phyloP scores from a whole-genome alignment of 2,888 invertebrate species.

The Philereme vetulata region DNA sequence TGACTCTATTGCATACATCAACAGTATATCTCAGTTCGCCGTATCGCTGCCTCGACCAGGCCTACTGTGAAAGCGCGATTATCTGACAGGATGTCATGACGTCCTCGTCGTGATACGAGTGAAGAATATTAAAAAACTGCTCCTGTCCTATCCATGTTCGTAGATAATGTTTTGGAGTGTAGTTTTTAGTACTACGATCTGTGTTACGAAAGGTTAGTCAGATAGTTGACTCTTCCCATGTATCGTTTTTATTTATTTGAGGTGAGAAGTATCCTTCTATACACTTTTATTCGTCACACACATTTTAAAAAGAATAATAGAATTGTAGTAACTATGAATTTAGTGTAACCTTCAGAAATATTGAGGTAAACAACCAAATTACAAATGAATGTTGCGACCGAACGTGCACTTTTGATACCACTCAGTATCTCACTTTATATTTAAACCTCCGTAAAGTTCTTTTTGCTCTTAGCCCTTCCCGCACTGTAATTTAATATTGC shows the following conservation, averaged over 20 bases:
- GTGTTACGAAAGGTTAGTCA: too few species aligned
- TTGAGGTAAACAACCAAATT: too few species aligned
- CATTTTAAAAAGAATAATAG: too few species aligned
- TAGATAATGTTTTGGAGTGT: too few species aligned
- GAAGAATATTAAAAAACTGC: conserved; percentile 56
- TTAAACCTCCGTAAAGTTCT: conserved; percentile 27
- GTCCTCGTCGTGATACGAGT: conserved; percentile 61
- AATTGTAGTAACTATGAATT: too few species aligned
- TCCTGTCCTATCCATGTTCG: conserved; percentile 2
- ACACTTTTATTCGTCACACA: too few species aligned
- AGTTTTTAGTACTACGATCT: too few species aligned
- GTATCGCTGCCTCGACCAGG: conserved; percentile 37
- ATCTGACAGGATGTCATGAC: conserved; percentile 67
- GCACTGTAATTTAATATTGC: conserved; percentile 33
- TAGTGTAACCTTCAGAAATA: too few species aligned
- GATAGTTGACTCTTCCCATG: too few species aligned
- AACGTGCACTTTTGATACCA: conserved; percentile 20
- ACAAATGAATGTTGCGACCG: conserved; percentile 1
- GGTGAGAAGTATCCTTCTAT: too few species aligned
- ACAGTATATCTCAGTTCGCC: neutral
- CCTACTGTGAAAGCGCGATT: conserved; percentile 50
- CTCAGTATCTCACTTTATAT: conserved; percentile 18
- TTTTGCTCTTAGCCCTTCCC: conserved; percentile 24
- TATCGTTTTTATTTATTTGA: too few species aligned
- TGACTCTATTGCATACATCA: too few species aligned